Evolutionary conservation across 2,888 invertebrate genomes (phyloP).

Genomic region (Margaritifera margaritifera): DNA sequence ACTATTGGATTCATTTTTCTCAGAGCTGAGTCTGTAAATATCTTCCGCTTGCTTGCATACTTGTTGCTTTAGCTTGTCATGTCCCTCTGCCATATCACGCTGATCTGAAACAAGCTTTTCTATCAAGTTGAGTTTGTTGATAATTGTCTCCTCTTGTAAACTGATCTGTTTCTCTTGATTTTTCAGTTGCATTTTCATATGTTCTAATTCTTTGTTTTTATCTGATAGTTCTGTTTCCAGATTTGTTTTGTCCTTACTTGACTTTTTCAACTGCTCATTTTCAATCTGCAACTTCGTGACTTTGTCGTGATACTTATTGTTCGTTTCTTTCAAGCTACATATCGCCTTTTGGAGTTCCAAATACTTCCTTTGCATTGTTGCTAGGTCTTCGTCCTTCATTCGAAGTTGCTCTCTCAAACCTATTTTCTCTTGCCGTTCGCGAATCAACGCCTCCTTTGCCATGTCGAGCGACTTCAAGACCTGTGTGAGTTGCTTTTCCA

Average conservation of each 20-base stretch:
- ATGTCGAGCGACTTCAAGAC: conserved; percentile 50
- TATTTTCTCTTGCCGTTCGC: conserved; percentile 47
- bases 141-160: conserved; percentile 39
- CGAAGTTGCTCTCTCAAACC: conserved; percentile 41
- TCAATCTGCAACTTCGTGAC: conserved; percentile 51
- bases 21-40: conserved; percentile 34
- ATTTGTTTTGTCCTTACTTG: conserved; percentile 35
- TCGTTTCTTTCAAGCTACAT: conserved; percentile 45
- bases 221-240: conserved; percentile 39
- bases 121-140: conserved; percentile 41
- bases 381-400: conserved; percentile 38
- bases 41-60: conserved; percentile 37
- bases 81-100: conserved; percentile 38
- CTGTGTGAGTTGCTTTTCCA: conserved; percentile 46
- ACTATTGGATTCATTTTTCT: conserved; percentile 38
- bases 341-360: conserved; percentile 51
- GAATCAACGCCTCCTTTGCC: conserved; percentile 48
- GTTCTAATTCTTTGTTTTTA: conserved; percentile 32
- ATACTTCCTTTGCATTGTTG: conserved; percentile 46
- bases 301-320: conserved; percentile 50
- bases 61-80: conserved; percentile 38
- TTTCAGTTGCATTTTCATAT: conserved; percentile 36
- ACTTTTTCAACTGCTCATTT: conserved; percentile 42
- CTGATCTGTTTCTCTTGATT: conserved; percentile 42
- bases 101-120: conserved; percentile 45